Base-by-base conservation (phyloP, 2,113 vertebrate genomes). In the Halcyon malimbica region DNA sequence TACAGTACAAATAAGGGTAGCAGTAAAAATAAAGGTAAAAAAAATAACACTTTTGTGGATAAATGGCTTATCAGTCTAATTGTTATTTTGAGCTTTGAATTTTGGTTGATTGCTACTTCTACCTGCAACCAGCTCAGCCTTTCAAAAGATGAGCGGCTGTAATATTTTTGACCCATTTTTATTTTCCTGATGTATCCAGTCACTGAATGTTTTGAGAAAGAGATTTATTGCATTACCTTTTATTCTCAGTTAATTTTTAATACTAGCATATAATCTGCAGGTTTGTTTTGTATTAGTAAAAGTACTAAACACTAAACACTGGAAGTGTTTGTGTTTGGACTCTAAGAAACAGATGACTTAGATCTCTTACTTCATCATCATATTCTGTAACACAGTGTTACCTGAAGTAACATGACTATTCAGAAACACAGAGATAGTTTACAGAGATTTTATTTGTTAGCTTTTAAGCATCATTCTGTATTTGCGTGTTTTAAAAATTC, bases 401-500 rank as follows among this genome's bases (percentile, higher is more conserved):
- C 78, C 39, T 87, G 54, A 54, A 84, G 91, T 84, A 83, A 93
- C 79, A 44, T 59, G n/a, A 33, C 60, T 91, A 44, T 94, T 97
- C 60, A 88, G 80, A 97, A 97, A 92, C 71, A 86, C 19, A 81
- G 44, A 53, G 31, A 75, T 7, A 29, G 19, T 93, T 53, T 94
- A 60, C 48, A 48, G 41, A 94, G n/a, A 37, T 83, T 93, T 92
- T 76, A 78, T 31, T 80, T 92, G 75, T 56, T 83, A 67, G 69
- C 25, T 95, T 97, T 92, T 94, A 90, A 91, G 48, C 19, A 84
- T 78, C 46, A 41, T 80, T 88, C 63, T 80, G 21, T 44, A 50
- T 89, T 96, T 96, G 51, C 33, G 24, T 75, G 28, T 84, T 97
- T 95, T 94, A 86, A 96, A 95, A 85, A 67, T 57, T 64, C 35